A percentile compares a stretch with the other conserved stretches of the same genome.
Conservation (phyloP, 2,888 invertebrate species). For the Chloroclystis v-ata region DNA sequence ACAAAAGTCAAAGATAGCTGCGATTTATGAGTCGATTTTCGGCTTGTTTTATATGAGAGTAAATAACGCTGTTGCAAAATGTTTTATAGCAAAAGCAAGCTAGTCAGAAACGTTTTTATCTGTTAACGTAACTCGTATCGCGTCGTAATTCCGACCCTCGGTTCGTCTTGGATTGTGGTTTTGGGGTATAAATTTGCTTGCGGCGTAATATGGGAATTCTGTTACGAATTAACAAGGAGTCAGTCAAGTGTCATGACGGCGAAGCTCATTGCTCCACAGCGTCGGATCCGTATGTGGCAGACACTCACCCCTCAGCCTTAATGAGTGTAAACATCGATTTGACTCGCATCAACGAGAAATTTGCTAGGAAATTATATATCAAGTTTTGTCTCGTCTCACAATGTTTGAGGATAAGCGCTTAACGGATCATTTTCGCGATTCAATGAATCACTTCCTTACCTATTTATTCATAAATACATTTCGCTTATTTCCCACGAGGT, state of each 20-base stretch:
- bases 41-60: neutral
- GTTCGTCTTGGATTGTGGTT: slow-evolving; percentile 38
- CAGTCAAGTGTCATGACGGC: slow-evolving; percentile 64
- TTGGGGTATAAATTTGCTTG: slow-evolving; percentile 44
- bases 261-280: slow-evolving; percentile 48
- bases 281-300: slow-evolving; percentile 46
- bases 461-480: slow-evolving; percentile 1
- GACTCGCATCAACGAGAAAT: slow-evolving; percentile 24
- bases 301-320: slow-evolving; percentile 37
- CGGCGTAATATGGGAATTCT: slow-evolving; percentile 47
- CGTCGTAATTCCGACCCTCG: slow-evolving; percentile 41
- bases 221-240: slow-evolving; percentile 71
- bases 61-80: neutral
- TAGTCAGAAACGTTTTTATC: slow-evolving; percentile 51
- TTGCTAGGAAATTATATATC: slow-evolving; percentile 19
- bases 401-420: neutral
- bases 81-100: neutral
- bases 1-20: slow-evolving; percentile 12
- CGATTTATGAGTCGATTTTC: slow-evolving; percentile 1
- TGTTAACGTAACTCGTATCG: slow-evolving; percentile 52
- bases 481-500: neutral
- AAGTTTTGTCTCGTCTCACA: slow-evolving; percentile 3
- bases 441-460: neutral
- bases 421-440: neutral
- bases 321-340: slow-evolving; percentile 44